Percentiles rank a stretch among this genome's conserved stretches.
These are phyloP conservation scores for Dunckerocampus dactyliophorus DNA, from an alignment of 2,113 vertebrate species.

Conservation along the genomic window DNA sequence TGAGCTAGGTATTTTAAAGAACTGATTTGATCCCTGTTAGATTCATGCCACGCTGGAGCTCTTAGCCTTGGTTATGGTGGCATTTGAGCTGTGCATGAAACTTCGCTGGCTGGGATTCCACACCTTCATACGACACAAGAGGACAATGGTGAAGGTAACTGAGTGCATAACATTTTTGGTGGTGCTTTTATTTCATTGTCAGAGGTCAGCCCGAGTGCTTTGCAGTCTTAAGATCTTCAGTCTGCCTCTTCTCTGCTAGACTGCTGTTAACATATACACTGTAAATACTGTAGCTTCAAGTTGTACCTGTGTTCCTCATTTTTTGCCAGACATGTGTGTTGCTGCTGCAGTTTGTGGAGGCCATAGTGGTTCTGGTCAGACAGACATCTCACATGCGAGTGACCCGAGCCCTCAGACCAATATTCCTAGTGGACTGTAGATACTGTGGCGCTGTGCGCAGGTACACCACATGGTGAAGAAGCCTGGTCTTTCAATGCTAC, in stretches of 20 bases:
- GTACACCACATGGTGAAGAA: slow-evolving; percentile 51
- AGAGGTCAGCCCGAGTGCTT: background rate
- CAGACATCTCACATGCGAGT: slow-evolving; percentile 93
- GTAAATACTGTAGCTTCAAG: background rate
- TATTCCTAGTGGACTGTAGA: slow-evolving; percentile 95
- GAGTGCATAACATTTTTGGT: too few species aligned
- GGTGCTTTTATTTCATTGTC: background rate
- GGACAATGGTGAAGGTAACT: slow-evolving; percentile 95
- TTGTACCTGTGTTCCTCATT: background rate
- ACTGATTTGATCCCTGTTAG: slow-evolving; percentile 57
- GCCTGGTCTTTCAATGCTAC: background rate
- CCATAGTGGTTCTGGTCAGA: slow-evolving; percentile 91
- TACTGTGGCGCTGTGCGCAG: slow-evolving; percentile 95
- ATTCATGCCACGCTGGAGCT: slow-evolving; percentile 94
- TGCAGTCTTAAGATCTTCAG: background rate
- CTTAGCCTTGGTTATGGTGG: slow-evolving; percentile 84
- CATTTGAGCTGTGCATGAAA: slow-evolving; percentile 97
- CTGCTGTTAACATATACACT: too few species aligned
- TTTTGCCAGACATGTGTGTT: slow-evolving; percentile 82
- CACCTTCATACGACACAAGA: slow-evolving; percentile 91
- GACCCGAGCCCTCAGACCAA: slow-evolving; percentile 91
- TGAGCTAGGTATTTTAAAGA: background rate
- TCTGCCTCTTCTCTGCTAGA: too few species aligned
- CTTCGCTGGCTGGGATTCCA: slow-evolving; percentile 93
- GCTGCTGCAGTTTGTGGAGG: slow-evolving; percentile 90